Evolutionary conservation across 1,140 invertebrate species (phyloP), one percentile per base, ranked within the genome.

Genomic region (Chymomyza costata): DNA sequence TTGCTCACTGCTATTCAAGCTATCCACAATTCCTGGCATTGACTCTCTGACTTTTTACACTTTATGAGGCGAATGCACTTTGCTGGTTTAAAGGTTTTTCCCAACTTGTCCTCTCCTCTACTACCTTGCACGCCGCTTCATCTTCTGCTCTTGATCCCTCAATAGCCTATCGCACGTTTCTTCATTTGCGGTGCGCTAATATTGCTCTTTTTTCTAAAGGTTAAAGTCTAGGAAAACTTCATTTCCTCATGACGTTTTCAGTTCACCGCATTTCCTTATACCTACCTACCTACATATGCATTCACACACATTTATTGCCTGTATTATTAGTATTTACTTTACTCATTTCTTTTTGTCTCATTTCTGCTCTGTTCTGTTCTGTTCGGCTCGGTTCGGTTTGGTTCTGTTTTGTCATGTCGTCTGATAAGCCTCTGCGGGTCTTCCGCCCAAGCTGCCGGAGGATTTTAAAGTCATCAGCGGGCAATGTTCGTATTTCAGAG

Each of bases 361-460:
- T 5, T 34, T 10, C 32, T 34, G 32, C 32, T 34, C 32, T 34
- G 32, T 10, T 34, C 32, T n/a, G 32, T 57, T 40, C 30, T 16
- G 15, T 40, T 40, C 34, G 57, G 52, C 57, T 46, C 41, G 40
- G 32, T 50, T 41, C 46, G 17, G 5, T 40, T 63, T 52, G 10
- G 18, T 38, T 19, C 25, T 25, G 37, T 39, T 48, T 56, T 45
- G 25, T 52, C 25, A 38, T 50, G 30, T 61, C 15, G 34, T 31
- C 19, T 68, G 73, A 80, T 81, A 80, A 80, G 74, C 64, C 67
- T 25, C 64, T 68, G 67, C 64, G 60, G 64, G 73, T 78, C 73
- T 78, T 76, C 71, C 51, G 57, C 54, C 53, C 46, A 15, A n/a
- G n/a, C n/a, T n/a, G 63, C 35, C 54, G 55, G 59, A 80, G 73